These are phyloP conservation scores for Panonychus citri DNA, from an alignment of 1,140 invertebrate species.

Conservation along the genomic window DNA sequence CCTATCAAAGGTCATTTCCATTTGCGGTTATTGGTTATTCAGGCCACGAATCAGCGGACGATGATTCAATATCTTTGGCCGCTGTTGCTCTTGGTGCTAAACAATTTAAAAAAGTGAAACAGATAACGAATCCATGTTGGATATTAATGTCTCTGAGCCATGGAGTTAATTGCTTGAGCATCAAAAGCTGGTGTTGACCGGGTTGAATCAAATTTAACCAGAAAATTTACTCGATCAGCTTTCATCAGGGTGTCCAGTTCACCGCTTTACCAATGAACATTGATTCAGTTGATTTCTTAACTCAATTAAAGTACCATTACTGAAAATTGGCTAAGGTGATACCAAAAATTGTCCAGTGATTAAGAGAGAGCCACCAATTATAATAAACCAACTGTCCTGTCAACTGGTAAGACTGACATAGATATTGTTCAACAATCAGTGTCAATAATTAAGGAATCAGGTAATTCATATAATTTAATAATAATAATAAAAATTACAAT, in stretches of 20 bases:
- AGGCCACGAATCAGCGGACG: slow-evolving; percentile 42
- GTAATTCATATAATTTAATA: too few relatives aligned
- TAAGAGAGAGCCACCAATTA: slow-evolving; percentile 35
- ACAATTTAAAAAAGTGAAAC: slow-evolving; percentile 30
- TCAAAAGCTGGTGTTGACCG: too few relatives aligned
- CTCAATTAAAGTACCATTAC: too few relatives aligned
- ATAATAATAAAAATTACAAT: too few relatives aligned
- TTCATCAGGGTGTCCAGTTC: too few relatives aligned
- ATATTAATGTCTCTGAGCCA: slow-evolving; percentile 48
- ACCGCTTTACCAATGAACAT: too few relatives aligned
- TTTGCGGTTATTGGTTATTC: slow-evolving; percentile 49
- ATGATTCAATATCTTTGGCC: slow-evolving; percentile 29
- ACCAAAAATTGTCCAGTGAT: slow-evolving; percentile 44
- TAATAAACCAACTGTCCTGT: slow-evolving; percentile 37
- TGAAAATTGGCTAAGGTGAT: too few relatives aligned
- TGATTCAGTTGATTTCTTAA: too few relatives aligned
- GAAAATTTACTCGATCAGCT: too few relatives aligned
- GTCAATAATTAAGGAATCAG: too few relatives aligned
- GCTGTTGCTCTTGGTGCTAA: slow-evolving; percentile 46
- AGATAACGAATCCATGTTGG: slow-evolving; percentile 31
- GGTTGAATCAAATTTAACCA: too few relatives aligned
- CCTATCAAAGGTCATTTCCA: slow-evolving; percentile 36
- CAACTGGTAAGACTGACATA: slow-evolving; percentile 48
- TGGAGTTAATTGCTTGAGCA: slow-evolving; percentile 39
- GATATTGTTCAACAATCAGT: too few relatives aligned